These are phyloP conservation scores for Elaphurus davidianus DNA, from an alignment of 2,113 vertebrate genomes.

Conservation along the genomic window DNA sequence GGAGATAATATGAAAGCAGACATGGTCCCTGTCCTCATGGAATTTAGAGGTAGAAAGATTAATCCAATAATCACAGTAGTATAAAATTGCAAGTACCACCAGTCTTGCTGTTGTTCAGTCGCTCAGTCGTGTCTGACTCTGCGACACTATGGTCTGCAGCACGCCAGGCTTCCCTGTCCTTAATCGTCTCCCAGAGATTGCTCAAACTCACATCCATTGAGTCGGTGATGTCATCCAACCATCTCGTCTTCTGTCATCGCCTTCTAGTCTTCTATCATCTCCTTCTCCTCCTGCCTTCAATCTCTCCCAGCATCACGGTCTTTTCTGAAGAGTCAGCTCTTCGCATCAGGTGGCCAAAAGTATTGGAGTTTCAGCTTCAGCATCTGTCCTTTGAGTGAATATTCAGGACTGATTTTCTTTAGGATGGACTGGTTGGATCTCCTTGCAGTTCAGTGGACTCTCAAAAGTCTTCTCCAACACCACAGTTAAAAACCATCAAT, in stretches of 20 bases:
- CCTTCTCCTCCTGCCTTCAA: not conserved
- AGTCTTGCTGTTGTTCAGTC: not conserved
- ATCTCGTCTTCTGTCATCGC: not conserved
- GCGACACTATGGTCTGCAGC: not conserved
- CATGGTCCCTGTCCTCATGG: not conserved
- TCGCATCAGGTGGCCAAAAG: not conserved
- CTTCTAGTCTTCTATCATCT: not conserved
- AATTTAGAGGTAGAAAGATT: not conserved
- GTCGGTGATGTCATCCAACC: not conserved
- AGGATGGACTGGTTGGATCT: not conserved
- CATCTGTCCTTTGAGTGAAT: not conserved
- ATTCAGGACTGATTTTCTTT: not conserved
- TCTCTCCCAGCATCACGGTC: not conserved
- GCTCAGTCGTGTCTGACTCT: not conserved
- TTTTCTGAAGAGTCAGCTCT: not conserved
- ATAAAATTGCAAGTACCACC: not conserved
- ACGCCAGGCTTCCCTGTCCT: not conserved
- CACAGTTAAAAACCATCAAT: not conserved
- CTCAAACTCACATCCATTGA: not conserved
- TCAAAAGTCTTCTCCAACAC: not conserved
- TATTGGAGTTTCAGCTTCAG: not conserved
- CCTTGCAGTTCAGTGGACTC: not conserved
- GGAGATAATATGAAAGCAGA: not conserved
- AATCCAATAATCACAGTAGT: not conserved
- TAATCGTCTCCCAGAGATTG: not conserved